These are phyloP conservation scores for Thomomys bottae DNA, from an alignment of 2,113 vertebrate species.

Conservation along the genomic window DNA sequence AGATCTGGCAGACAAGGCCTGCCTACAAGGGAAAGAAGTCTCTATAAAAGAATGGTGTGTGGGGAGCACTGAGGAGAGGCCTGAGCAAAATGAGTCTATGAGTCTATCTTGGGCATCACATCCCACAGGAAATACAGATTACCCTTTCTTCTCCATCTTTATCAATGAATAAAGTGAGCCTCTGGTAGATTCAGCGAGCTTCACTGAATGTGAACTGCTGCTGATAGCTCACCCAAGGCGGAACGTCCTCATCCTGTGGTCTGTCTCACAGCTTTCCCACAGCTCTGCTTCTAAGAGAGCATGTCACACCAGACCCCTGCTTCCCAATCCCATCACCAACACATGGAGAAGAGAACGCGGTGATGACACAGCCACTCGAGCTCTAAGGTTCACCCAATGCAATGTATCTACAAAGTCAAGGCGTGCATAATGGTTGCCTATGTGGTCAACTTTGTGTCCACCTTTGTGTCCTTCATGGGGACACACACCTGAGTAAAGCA, in stretches of 20 bases:
- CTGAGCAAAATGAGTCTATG: too few species aligned
- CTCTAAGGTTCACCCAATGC: not conserved
- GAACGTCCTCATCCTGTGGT: not conserved
- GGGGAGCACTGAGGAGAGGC: too few species aligned
- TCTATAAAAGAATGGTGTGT: not conserved
- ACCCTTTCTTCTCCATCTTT: conserved; percentile 12
- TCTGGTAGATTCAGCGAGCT: not conserved
- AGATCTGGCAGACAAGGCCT: not conserved
- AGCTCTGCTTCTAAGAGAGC: not conserved
- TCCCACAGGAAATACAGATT: not conserved
- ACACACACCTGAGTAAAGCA: not conserved
- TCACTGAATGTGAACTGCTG: not conserved
- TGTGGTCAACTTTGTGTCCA: not conserved
- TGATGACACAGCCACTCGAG: too few species aligned
- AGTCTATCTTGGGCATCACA: not conserved
- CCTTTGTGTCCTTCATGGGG: not conserved
- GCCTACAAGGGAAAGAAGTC: conserved; percentile 4
- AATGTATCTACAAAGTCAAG: not conserved
- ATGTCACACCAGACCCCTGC: not conserved
- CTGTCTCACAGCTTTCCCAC: not conserved
- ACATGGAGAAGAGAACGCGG: not conserved
- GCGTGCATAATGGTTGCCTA: not conserved
- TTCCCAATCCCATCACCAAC: not conserved
- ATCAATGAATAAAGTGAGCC: not conserved
- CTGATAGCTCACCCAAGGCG: not conserved